These are phyloP conservation scores for Pica pica DNA, from an alignment of 2,113 vertebrate species.

Conservation along the genomic window DNA sequence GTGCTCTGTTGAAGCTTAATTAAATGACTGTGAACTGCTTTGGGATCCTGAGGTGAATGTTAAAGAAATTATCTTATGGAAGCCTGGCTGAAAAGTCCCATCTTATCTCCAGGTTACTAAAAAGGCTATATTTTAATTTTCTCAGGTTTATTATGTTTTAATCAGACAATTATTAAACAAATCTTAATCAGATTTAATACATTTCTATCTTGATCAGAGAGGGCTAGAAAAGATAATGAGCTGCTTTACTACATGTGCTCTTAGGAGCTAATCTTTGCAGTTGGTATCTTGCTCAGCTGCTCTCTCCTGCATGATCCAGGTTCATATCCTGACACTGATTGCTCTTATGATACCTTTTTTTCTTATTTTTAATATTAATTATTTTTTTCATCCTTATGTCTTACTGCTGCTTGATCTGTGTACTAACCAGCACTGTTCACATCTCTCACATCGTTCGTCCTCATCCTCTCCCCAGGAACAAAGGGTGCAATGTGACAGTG, in stretches of 20 bases:
- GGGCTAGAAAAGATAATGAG: background rate
- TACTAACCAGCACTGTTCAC: background rate
- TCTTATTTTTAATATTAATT: background rate
- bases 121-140: conserved; percentile 26
- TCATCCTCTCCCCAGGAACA: background rate
- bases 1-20: conserved; percentile 44
- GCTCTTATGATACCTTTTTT: background rate
- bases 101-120: background rate
- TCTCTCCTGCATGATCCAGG: background rate
- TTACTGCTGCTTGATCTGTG: background rate
- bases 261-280: conserved; percentile 3
- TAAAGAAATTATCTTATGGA: conserved; percentile 21
- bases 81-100: background rate
- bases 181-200: conserved; percentile 27
- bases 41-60: conserved; percentile 35
- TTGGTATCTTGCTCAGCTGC: background rate
- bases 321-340: background rate
- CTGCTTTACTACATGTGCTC: conserved; percentile 7
- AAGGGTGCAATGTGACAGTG: background rate
- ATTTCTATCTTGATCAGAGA: background rate
- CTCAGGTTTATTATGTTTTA: conserved; percentile 45
- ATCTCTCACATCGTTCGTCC: background rate
- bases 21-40: conserved; percentile 36
- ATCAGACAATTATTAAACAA: conserved; percentile 45
- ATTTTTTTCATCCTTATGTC: background rate